Base-by-base conservation (phyloP, 2,113 vertebrate species). In the Limanda limanda region DNA sequence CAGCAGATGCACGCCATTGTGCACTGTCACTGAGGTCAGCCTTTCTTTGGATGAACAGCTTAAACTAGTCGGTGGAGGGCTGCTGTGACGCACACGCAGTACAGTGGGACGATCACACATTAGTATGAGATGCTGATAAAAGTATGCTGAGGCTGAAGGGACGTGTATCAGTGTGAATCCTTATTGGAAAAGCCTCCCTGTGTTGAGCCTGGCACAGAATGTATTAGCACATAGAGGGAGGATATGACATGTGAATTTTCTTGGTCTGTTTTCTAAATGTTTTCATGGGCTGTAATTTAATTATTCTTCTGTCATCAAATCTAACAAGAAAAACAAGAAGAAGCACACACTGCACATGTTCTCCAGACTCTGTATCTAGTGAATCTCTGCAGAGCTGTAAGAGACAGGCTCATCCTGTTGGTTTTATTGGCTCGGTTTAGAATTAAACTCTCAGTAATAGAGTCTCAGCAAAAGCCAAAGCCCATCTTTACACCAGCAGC, bases 401-500 rank as follows among this genome's bases (percentile, higher is more conserved):
- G 0, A 40, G 40, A 24, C 2, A 14, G 45, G 25, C 31, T 61
- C 20, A 4, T 37, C 54, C 14, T 23, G 3, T 21, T 37, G 40
- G 23, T 63, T 74, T 71, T 18, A 7, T 12, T 42, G 52, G 20
- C 59, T 83, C 68, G 60, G 56, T 47, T 69, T 51, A 9, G 21
- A 76, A 60, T 17, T 54, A 54, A 82, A 62, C 54, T 42, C 40
- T 11, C 40, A 42, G 40, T 62, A 62, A 79, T 69, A 74, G 76
- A 79, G 65, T 79, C 76, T 68, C 45, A 58, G 24, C n/a, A n/a
- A 54, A 64, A 71, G 47, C 40, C 12, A 42, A 62, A 65, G 74
- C 74, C 69, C 75, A 61, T 79, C 79, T 81, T 79, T 79, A 51
- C 79, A 85, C 74, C 76, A 84, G 89, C 85, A 84, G 84, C 82